Evolutionary conservation across 2,888 invertebrate genomes (phyloP).

Genomic region (Eucriotettix oculatus): DNA sequence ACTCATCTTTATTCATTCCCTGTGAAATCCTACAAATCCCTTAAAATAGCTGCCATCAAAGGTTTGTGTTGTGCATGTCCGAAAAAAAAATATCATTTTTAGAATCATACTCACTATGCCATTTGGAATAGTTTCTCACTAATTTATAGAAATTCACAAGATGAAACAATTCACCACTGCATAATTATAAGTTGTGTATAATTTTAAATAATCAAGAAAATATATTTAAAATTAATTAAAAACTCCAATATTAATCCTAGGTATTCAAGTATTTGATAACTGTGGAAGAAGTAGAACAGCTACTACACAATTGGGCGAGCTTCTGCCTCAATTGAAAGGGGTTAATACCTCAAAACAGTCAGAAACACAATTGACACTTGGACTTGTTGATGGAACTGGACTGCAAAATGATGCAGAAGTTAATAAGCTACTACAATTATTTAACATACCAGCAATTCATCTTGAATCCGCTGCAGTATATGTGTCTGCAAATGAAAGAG

Average conservation of each 20-base stretch:
- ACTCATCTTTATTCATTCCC: too few species aligned
- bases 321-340: conserved; percentile 7
- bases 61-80: too few species aligned
- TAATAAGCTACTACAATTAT: conserved; percentile 2
- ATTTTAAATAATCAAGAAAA: too few species aligned
- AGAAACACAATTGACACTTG: conserved; percentile 5
- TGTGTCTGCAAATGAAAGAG: conserved; percentile 11
- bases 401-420: conserved; percentile 7
- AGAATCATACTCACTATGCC: too few species aligned
- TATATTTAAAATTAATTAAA: too few species aligned
- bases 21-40: too few species aligned
- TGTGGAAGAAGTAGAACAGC: conserved; percentile 8
- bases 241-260: neutral
- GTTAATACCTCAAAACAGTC: neutral
- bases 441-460: conserved; percentile 6
- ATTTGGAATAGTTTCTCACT: too few species aligned
- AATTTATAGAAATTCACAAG: too few species aligned
- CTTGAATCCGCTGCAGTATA: conserved; percentile 4
- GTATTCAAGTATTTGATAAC: conserved; percentile 8
- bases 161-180: too few species aligned
- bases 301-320: conserved; percentile 7
- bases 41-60: too few species aligned
- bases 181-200: too few species aligned
- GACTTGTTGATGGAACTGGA: conserved; percentile 9
- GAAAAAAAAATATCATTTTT: too few species aligned